A percentile compares a stretch with the other conserved stretches of the same genome.
Evolutionary conservation across 2,888 invertebrate genomes (phyloP).

Genomic region (Hymenopus coronatus): DNA sequence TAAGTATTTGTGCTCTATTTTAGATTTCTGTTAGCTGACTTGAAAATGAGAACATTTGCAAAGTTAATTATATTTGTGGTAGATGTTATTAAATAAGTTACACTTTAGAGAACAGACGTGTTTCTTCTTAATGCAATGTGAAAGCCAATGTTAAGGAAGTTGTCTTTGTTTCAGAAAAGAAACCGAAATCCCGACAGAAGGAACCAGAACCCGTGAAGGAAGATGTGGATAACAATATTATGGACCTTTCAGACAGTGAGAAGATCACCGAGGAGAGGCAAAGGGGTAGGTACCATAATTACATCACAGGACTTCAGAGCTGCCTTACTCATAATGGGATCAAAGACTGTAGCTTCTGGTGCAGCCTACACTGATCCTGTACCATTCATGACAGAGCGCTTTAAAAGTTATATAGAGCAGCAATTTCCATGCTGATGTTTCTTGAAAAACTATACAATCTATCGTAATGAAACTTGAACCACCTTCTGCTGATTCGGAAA

Average conservation of each 20-base stretch:
- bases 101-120: neutral
- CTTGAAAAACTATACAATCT: too few species aligned
- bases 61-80: too few species aligned
- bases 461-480: too few species aligned
- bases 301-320: neutral
- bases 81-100: too few species aligned
- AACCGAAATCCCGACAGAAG: slow-evolving; percentile 21
- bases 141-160: neutral
- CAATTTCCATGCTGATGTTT: too few species aligned
- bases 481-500: too few species aligned
- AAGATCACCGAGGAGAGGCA: slow-evolving; percentile 30
- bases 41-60: too few species aligned
- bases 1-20: too few species aligned
- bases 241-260: slow-evolving; percentile 27
- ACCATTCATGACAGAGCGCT: too few species aligned
- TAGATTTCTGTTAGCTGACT: too few species aligned
- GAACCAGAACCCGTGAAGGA: slow-evolving; percentile 6
- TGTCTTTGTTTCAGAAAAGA: slow-evolving; percentile 8
- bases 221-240: slow-evolving; percentile 23
- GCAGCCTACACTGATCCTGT: neutral
- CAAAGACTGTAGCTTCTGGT: neutral
- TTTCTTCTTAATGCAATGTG: neutral
- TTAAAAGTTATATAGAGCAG: too few species aligned
- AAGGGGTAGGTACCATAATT: neutral
- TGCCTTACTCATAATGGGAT: neutral